Evolutionary conservation across 1,140 invertebrate genomes (phyloP), one percentile per base, ranked within the genome.

Genomic region (Hypothenemus hampei): DNA sequence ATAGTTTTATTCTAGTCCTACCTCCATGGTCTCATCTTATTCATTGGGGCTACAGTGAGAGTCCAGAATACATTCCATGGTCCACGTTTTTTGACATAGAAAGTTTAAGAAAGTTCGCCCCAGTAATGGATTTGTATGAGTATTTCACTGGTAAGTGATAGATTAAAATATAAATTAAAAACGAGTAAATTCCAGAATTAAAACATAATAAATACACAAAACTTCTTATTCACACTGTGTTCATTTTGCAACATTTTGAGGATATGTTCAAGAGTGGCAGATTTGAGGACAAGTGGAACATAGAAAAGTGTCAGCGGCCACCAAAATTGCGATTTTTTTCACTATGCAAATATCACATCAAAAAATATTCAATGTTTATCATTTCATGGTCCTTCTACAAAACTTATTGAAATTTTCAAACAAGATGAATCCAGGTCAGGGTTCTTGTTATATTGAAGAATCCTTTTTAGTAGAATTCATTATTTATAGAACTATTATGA

Each of bases 11-110:
- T 44, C 69, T 89, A 60, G 86, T 94, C 22, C 72, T 98, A 56
- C 95, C 95, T 20, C 93, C 95, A 2, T 98, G 92, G 91, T 80
- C 84, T 59, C 78, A 81, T 37, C 69, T 97, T 1, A 91, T 89
- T 63, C 96, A 98, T 71, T 98, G 95, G 96, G 80, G 80, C 69
- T 81, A 81, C 22, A 71, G 67, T 19, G 72, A 80, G 31, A 67
- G 70, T 43, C 46, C 65, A 18, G 71, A 71, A 4, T 74, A 78
- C 48, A 65, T 83, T 46, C 79, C 82, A 2, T 98, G 96, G 96
- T 70, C 74, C 7, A 66, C 72, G 16, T 98, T 97, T 72, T 99
- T 98, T 72, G 85, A 98, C 69, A 49, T 97, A 8, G 57, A 76
- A 7, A 89, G 89, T 69, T 70, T 98, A 11, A 75, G 82, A 67